Evolutionary conservation across 2,888 invertebrate genomes (phyloP), one percentile per base, ranked within the genome.

Genomic region (Tenodera sinensis): DNA sequence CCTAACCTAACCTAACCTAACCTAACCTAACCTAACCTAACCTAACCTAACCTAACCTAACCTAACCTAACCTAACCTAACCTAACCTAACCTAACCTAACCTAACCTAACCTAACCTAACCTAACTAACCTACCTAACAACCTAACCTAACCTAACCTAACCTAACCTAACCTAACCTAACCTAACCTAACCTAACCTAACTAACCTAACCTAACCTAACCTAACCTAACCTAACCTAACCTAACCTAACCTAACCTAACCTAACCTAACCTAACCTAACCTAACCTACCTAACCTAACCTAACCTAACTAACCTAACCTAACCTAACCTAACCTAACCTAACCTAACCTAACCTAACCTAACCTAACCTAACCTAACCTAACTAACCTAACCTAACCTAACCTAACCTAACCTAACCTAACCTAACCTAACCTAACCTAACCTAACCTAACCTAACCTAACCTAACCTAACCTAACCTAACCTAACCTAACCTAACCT

Each of bases 21-120:
- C 47, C 47, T 47, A n/a, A n/a, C 30, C 30, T 30, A 30, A 30
- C 47, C 47, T 47, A 47, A 47, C 47, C 47, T 47, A 47, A 47
- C 47, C 47, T 47, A 47, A 47, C 91, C 91, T 90, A 91, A 91
- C 91, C 91, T 90, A 90, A 91, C 90, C 91, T 89, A 91, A 91
- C 90, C 91, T 90, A 91, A 91, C 91, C 90, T 90, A 90, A 90
- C 90, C 91, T 90, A 90, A 90, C 91, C 90, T 90, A 90, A 91
- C 91, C 90, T 91, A 90, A 91, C 91, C 83, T 42, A 47, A 83
- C 87, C 83, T 83, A 87, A 89, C 88, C 88, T 89, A 30, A 30
- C 30, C 30, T 30, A 30, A 30, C 30, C 30, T 30, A 30, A 89
- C 90, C 88, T 86, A 89, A 88, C 90, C 91, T 91, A 91, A 91